Base-by-base conservation (phyloP, 1,140 invertebrate species). In the Stratiolaelaps scimitus region DNA sequence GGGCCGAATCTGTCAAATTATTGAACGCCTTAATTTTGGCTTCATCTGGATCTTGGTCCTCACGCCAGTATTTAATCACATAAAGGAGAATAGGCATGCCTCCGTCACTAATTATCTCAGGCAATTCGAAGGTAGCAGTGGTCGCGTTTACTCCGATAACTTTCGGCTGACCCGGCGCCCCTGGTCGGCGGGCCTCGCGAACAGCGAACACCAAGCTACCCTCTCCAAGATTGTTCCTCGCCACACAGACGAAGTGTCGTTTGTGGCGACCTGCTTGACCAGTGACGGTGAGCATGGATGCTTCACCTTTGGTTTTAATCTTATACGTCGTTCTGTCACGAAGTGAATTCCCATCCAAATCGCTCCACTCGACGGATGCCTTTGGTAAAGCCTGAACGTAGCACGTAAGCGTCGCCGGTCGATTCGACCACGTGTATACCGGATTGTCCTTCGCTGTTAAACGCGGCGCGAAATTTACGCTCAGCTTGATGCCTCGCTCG, bases 381-480 rank as follows among this genome's bases (percentile, higher is more conserved):
- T 48, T 48, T 7, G 47, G 47, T 19, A 48, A 23, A 28, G 47
- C 47, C 4, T 4, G 20, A 4, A 48, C 28, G 47, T 48, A 28
- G 15, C 47, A 48, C 19, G 47, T 48, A 7, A 48, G 47, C 19
- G 28, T 28, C 5, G 47, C 47, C 19, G 20, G 19, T 4, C 47
- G 47, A 48, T 48, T 48, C 15, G 20, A 28, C 47, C 47, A 48
- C 4, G 47, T 28, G 47, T 48, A 48, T 23, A 48, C 47, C 4
- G 47, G 47, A 28, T 48, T 48, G 7, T 48, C 47, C 15, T 48
- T 48, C 47, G 47, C 5, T 4, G 47, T 48, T 4, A 48, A 28
- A 19, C 20, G 19, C 47, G 47, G 47, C 28, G 47, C 47, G 47
- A 48, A 48, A 4, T 6, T 4, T 28, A 48, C 47, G 47, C 15